A percentile compares a stretch with the other conserved stretches of the same genome.
Evolutionary conservation across 2,797 vertebrate genomes (phyloP).

Genomic region (Decapterus maruadsi): DNA sequence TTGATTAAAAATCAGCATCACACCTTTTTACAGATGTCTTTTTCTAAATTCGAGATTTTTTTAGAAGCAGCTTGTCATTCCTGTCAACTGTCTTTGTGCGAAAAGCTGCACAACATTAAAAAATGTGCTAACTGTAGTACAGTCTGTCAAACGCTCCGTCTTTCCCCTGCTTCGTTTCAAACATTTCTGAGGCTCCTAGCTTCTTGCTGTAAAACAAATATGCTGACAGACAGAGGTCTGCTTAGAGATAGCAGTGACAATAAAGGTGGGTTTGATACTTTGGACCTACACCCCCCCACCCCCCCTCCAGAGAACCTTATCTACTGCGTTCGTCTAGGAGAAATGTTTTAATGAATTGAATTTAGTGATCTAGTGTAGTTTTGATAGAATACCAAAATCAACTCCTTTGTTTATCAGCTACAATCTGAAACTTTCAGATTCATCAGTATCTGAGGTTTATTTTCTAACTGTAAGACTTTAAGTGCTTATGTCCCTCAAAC

Average conservation of each 20-base stretch:
- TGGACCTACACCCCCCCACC: not conserved
- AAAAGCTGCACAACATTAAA: not conserved
- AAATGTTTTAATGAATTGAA: not conserved
- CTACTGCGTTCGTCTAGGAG: not conserved
- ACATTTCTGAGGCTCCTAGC: slow-evolving; percentile 3
- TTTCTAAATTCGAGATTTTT: not conserved
- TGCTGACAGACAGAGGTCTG: slow-evolving; percentile 1
- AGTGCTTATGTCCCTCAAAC: not conserved
- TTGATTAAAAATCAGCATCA: not conserved
- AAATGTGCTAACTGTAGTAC: not conserved
- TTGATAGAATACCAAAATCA: not conserved
- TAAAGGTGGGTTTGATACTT: slow-evolving; percentile 31
- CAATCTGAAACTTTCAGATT: not conserved
- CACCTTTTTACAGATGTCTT: not conserved
- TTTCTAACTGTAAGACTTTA: not conserved
- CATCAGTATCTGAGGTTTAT: not conserved
- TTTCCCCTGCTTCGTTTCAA: slow-evolving; percentile 3
- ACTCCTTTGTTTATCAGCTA: not conserved
- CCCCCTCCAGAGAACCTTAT: not conserved
- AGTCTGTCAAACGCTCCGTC: not conserved
- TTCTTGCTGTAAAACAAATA: slow-evolving; percentile 29
- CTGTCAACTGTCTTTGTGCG: not conserved
- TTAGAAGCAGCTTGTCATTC: not conserved
- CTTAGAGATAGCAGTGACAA: not conserved
- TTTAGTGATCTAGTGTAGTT: not conserved